Percentiles rank a stretch among this genome's conserved stretches.
Evolutionary conservation across 2,888 invertebrate species (phyloP).

Genomic region (Hoplodrina ambigua): DNA sequence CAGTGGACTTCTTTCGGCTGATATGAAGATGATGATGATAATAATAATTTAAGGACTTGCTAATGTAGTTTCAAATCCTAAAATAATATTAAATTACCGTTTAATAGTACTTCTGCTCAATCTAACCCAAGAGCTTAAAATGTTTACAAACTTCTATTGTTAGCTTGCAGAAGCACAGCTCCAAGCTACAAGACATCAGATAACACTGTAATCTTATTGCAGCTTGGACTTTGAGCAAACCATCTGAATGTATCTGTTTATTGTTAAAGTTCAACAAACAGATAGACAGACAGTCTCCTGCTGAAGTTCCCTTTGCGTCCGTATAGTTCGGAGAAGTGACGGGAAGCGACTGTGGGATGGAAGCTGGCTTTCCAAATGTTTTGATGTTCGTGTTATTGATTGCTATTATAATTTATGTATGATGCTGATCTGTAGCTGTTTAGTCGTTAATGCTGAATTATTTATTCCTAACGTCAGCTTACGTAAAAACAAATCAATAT

Average conservation of each 20-base stretch:
- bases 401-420: constrained; percentile 48
- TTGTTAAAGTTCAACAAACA: constrained; percentile 54
- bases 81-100: no score
- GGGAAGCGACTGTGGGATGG: constrained; percentile 30
- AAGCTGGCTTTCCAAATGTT: constrained; percentile 52
- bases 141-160: neutral
- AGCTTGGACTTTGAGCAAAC: constrained; percentile 27
- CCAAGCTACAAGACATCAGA: constrained; percentile 14
- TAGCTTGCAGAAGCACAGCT: neutral
- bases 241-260: constrained; percentile 56
- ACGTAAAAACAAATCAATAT: no score
- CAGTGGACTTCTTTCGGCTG: no score
- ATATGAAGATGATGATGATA: no score
- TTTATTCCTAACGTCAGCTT: constrained; percentile 7
- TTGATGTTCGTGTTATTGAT: constrained; percentile 60
- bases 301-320: constrained; percentile 48
- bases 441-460: constrained; percentile 37
- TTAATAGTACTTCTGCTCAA: no score
- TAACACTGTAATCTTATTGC: constrained; percentile 18
- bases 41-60: no score
- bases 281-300: constrained; percentile 39
- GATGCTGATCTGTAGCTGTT: constrained; percentile 35
- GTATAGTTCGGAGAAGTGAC: constrained; percentile 51
- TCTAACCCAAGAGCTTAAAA: neutral
- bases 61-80: no score